Evolutionary conservation across 2,113 vertebrate genomes (phyloP).

Genomic region (Takifugu flavidus): DNA sequence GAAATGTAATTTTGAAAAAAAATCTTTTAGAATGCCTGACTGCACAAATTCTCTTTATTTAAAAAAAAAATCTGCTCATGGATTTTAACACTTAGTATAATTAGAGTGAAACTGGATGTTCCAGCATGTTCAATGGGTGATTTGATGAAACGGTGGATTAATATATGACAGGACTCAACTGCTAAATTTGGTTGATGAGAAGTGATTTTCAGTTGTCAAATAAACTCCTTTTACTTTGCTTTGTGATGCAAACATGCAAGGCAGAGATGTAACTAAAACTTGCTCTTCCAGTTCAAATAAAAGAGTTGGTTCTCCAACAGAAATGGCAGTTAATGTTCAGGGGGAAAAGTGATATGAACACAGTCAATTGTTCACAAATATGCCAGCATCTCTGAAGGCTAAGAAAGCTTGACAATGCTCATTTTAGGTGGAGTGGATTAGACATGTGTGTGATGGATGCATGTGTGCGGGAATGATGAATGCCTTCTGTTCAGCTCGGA

Average conservation of each 20-base stretch:
- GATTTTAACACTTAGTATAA: constrained; percentile 5
- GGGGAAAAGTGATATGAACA: no score
- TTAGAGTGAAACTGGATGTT: constrained; percentile 9
- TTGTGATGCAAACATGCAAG: neutral
- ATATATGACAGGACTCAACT: constrained; percentile 29
- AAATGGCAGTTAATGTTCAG: no score
- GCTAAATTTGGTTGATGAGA: constrained; percentile 61
- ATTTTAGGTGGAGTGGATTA: no score
- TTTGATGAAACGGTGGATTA: constrained; percentile 43
- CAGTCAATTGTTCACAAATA: no score
- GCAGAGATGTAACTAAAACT: neutral
- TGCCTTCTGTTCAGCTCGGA: no score
- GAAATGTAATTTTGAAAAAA: neutral
- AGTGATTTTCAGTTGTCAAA: constrained; percentile 5
- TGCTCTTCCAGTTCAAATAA: no score
- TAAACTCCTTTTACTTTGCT: constrained; percentile 14
- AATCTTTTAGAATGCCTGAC: neutral
- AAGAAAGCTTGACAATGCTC: no score
- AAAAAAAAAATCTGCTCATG: neutral
- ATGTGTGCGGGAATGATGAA: no score
- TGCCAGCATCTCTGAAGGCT: no score
- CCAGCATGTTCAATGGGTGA: constrained; percentile 23
- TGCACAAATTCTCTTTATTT: neutral
- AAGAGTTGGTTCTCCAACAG: no score
- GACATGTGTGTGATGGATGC: no score